Conservation (phyloP, 23 tunicate species). For the Trididemnum nubilum region DNA sequence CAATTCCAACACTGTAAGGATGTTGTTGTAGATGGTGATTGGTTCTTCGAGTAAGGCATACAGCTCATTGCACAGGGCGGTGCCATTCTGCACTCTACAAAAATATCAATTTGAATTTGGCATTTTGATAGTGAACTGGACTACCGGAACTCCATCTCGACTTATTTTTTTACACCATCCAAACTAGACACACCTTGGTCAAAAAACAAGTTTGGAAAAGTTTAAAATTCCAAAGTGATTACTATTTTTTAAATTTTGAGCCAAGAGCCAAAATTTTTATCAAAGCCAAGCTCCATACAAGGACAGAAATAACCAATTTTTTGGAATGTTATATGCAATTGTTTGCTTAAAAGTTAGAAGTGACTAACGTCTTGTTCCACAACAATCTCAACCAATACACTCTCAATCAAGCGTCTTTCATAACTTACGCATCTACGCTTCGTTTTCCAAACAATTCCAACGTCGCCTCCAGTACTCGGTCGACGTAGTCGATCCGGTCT, state of each 20-base stretch:
- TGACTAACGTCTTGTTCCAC: too few relatives aligned
- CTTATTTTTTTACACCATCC: too few relatives aligned
- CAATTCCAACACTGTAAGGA: constrained; percentile 60
- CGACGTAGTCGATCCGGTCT: constrained; percentile 62
- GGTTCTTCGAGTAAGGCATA: constrained; percentile 52
- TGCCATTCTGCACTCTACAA: constrained; percentile 53
- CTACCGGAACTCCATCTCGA: too few relatives aligned
- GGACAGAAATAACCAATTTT: too few relatives aligned
- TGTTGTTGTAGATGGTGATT: constrained; percentile 60
- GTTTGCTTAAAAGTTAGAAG: too few relatives aligned
- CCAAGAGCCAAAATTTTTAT: too few relatives aligned
- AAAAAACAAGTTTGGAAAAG: background rate
- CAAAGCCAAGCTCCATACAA: too few relatives aligned
- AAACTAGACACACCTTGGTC: background rate
- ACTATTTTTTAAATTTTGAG: too few relatives aligned
- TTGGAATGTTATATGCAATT: too few relatives aligned
- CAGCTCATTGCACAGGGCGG: constrained; percentile 64
- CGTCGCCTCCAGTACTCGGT: constrained; percentile 79
- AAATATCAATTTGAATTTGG: background rate
- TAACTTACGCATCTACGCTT: constrained; percentile 52
- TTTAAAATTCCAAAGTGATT: too few relatives aligned
- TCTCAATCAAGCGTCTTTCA: background rate
- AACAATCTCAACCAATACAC: too few relatives aligned
- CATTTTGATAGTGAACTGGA: too few relatives aligned
- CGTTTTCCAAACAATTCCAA: constrained; percentile 68